Base-by-base conservation (phyloP, 2,113 vertebrate genomes). In the Oreamnos americanus region DNA sequence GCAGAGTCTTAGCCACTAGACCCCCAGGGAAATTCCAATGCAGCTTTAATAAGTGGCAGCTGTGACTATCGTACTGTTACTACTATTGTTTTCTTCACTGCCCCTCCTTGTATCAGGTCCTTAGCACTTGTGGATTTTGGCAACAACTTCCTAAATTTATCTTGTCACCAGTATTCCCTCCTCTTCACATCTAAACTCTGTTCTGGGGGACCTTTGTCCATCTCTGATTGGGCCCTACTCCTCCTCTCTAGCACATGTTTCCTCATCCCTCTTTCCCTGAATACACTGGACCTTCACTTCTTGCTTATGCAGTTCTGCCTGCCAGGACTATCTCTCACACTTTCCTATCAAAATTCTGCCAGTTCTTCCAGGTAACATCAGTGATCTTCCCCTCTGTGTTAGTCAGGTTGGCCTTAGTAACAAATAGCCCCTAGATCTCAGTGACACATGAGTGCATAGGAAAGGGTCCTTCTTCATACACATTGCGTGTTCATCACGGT, bases 401-500 rank as follows among this genome's bases (percentile, higher is more conserved):
- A 83, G 89, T 60, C 74, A 92, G 85, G 64, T 2, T 53, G 71
- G 36, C 55, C n/a, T 23, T 9, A 28, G 39, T 76, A 49, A 89
- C n/a, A 74, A 58, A 16, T 3, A 86, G 39, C 23, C 76, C 49
- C 83, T 28, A 7, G 67, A 28, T n/a, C 21, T 28, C 21, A 1
- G n/a, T 30, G 57, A 49, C 51, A 23, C 6, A 1, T 7, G 30
- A 43, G 7, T n/a, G n/a, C 47, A 23, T 5, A 47, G 30, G 28
- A 49, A 49, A 53, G 43, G 7, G 17, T 45, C 21, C 64, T 51
- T 64, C 71, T 53, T 39, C 45, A 19, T 8, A 39, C 36, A 17
- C 1, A 1, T 2, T 2, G 6, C 23, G 0, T 0, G 2, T 33
- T 45, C 1, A 8, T 26, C 36, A 1, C 2, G 0, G 58, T 67